Base-by-base conservation (phyloP, 2,113 vertebrate species). In the Zosterops japonicus region DNA sequence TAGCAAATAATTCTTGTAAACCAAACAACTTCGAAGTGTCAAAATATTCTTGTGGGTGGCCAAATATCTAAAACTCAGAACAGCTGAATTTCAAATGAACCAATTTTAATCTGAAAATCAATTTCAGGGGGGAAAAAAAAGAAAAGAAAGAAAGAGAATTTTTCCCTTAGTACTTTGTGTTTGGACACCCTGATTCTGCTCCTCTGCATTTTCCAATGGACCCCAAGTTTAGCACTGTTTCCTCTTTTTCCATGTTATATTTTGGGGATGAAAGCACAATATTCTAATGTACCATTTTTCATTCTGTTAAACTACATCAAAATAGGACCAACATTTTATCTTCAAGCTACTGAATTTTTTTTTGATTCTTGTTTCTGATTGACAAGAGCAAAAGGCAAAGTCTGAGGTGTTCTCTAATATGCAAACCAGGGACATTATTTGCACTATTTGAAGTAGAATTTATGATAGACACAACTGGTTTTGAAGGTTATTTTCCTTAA, bases 401-500 rank as follows among this genome's bases (percentile, higher is more conserved):
- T n/a, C 25, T 41, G 47, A 89, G 22, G 24, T 44, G 49, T 57
- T 76, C n/a, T 74, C 64, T 29, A 78, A 57, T 50, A 70, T 46
- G 25, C 44, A 88, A 86, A 83, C 22, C 27, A 88, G 29, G 70
- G 47, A 35, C 20, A 46, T 86, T 52, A 70, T 81, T 88, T 35
- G 24, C 60, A 68, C 25, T 33, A 28, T 60, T 78, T 64, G 35
- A 39, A 71, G 46, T 22, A 76, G 42, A 95, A 95, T 95, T 93
- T 93, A 94, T 95, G 90, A 52, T n/a, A 84, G 71, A 71, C 41
- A 87, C 41, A 75, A 89, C 23, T 19, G 49, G 0, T 27, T 94
- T 63, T 63, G 89, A 96, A 93, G 25, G 29, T 85, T 70, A n/a
- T 78, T 94, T 69, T 69, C 56, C 59, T 81, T 69, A 78, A 82